Percentiles rank a stretch among this genome's conserved stretches.
phyloP scores from a whole-genome alignment of 2,113 vertebrate species.

The Sphyrna mokarran region DNA sequence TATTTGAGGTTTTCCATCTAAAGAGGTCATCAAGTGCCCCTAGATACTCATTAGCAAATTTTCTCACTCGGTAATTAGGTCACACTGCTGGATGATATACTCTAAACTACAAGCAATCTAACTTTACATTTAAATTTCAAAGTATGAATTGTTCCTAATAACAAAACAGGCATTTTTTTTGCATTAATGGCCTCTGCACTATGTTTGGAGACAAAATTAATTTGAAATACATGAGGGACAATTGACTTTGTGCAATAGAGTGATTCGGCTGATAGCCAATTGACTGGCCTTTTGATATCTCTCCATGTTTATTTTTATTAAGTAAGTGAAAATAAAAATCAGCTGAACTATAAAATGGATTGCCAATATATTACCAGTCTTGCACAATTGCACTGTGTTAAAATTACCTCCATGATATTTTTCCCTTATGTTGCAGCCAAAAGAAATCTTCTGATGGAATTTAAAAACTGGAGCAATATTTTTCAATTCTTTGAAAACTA shows the following conservation, averaged over 20 bases:
- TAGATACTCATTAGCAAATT: neutral
- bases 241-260: neutral
- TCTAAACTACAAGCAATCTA: neutral
- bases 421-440: neutral
- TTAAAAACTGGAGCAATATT: neutral
- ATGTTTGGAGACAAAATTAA: neutral
- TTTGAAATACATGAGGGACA: neutral
- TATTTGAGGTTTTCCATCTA: neutral
- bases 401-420: neutral
- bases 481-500: neutral
- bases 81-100: neutral
- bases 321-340: neutral
- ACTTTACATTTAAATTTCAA: neutral
- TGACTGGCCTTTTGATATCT: neutral
- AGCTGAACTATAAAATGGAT: neutral
- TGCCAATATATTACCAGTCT: neutral
- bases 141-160: neutral
- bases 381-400: neutral
- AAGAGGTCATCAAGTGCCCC: neutral
- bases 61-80: neutral
- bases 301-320: neutral
- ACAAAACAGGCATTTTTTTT: neutral
- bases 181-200: neutral
- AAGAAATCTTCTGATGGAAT: neutral
- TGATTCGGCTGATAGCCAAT: neutral